Percentiles rank a stretch among this genome's conserved stretches.
Evolutionary conservation across 2,888 invertebrate genomes (phyloP).

Genomic region (Neoaliturus tenellus): DNA sequence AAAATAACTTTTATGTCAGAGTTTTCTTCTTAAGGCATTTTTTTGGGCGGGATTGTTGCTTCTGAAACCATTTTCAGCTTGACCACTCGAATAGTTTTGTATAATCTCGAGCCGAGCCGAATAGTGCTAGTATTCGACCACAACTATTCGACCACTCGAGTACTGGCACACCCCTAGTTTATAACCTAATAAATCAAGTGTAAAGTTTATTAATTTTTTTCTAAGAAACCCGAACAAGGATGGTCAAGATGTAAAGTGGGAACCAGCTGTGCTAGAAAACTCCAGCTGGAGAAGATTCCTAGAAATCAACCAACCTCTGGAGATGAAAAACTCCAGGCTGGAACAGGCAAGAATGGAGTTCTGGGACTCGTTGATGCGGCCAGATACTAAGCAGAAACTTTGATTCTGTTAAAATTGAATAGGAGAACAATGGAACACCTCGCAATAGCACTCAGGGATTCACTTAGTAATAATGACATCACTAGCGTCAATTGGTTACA

Average conservation of each 20-base stretch:
- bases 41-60: too few species aligned
- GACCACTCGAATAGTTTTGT: background rate
- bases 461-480: background rate
- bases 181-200: background rate
- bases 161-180: background rate
- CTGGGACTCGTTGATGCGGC: conserved; percentile 39
- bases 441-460: background rate
- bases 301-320: conserved; percentile 14
- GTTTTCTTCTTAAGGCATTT: too few species aligned
- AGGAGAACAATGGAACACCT: background rate
- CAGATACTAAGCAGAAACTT: conserved; percentile 21
- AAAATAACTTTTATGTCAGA: too few species aligned
- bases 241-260: conserved; percentile 15
- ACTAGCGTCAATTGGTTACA: too few species aligned
- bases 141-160: background rate
- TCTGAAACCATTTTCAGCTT: background rate
- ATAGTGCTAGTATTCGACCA: background rate
- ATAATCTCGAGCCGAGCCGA: background rate
- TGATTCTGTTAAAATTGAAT: background rate
- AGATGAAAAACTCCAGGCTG: conserved; percentile 44
- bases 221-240: conserved; percentile 49
- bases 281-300: conserved; percentile 24
- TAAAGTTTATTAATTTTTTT: background rate
- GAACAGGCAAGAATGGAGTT: conserved; percentile 38
- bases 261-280: conserved; percentile 3